phyloP scores from a whole-genome alignment of 2,113 vertebrate species.

The Heterotilapia buettikoferi region DNA sequence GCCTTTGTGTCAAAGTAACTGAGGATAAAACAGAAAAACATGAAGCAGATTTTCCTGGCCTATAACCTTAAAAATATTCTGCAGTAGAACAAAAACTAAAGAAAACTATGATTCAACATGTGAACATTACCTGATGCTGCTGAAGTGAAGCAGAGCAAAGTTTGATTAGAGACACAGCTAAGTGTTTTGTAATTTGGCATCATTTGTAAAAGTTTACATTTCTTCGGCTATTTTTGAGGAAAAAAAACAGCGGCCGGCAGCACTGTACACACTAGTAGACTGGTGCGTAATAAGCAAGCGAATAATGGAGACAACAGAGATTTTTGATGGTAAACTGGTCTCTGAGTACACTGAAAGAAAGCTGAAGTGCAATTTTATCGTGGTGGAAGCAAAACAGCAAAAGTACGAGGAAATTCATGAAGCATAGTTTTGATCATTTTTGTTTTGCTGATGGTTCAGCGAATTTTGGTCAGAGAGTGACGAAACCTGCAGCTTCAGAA shows the following conservation, averaged over 20 bases:
- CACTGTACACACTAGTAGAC: background rate
- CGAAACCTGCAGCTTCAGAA: background rate
- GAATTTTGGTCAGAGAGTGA: background rate
- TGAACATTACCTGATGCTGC: background rate
- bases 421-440: background rate
- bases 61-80: background rate
- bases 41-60: background rate
- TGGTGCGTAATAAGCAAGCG: background rate
- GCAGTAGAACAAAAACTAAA: background rate
- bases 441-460: background rate
- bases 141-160: background rate
- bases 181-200: background rate
- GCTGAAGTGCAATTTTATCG: background rate
- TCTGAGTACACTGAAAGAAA: background rate
- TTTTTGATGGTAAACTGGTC: background rate
- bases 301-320: background rate
- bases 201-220: background rate
- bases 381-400: background rate
- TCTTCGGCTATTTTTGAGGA: background rate
- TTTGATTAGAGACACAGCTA: background rate
- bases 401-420: background rate
- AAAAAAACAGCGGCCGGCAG: fast-evolving
- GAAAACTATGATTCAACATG: background rate
- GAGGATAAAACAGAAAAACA: background rate
- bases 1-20: background rate